Base-by-base conservation (phyloP, 1,140 invertebrate species). In the Temnothorax longispinosus region DNA sequence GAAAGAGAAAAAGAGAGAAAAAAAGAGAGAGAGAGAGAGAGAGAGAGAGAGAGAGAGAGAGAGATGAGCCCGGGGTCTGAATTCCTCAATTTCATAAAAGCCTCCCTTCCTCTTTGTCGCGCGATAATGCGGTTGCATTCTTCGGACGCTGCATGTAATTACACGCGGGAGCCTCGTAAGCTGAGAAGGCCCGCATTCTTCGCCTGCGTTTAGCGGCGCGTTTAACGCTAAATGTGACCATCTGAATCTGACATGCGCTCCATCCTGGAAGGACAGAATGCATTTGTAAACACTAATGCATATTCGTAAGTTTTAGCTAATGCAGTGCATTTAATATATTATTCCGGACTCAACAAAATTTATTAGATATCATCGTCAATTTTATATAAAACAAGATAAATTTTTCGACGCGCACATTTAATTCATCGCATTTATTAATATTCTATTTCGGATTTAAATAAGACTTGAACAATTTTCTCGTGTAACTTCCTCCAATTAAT, bases 71-170 rank as follows among this genome's bases (percentile, higher is more conserved):
- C 11, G 27, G 41, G 21, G 6, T 62, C 18, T 67, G 54, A 62
- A 84, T 90, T 90, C 47, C 56, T 77, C 21, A 85, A 74, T 67
- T 87, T 64, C 38, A 67, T 21, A 54, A 87, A 86, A 85, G 58
- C 75, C 78, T 50, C 18, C 67, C 85, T 47, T 11, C 78, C 38
- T 27, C 13, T 38, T 18, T 47, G 54, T 44, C 38, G 74, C 35
- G 32, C 75, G 67, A 75, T 58, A 52, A 65, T 80, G 72, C 64
- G 64, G 67, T 54, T 74, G 67, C 87, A 88, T 75, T 85, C 67
- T 86, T 74, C 77, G 27, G 21, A 35, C 82, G 47, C 38, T 85
- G 81, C 65, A 81, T 74, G 67, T 74, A 74, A 82, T 82, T 82
- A 82, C 41, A 74, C 80, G 67, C 38, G 52, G 47, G 52, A 21